Evolutionary conservation across 2,113 vertebrate genomes (phyloP), one percentile per base, ranked within the genome.

Genomic region (Oncorhynchus gorbuscha): DNA sequence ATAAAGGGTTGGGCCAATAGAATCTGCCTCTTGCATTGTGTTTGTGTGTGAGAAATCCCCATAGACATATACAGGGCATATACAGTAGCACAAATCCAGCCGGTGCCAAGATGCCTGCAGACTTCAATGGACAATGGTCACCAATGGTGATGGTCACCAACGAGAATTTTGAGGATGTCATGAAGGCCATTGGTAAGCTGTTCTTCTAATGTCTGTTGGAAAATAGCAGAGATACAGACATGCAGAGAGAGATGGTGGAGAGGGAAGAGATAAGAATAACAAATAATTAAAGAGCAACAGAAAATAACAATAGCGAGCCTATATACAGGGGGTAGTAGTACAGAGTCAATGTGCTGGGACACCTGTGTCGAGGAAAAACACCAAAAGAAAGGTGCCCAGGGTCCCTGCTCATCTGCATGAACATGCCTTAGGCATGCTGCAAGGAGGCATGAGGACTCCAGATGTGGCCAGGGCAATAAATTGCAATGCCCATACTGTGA

Each of bases 71-170:
- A 45, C 24, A 48, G 61, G 30, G 5, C 20, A 32, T 12, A 45
- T 11, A 20, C 20, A n/a, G 20, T 35, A 11, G 24, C 28, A 73
- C 8, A 11, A 26, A 64, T 18, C n/a, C 73, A 28, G 70, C 55
- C 76, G 18, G 35, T 77, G 35, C 76, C 85, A 89, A 84, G 80
- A 99, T 99, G 98, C 93, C 96, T 32, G 96, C 88, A 30, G 91
- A 99, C 81, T 98, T 94, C 88, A 98, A 92, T 86, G 98, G 98
- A 74, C 95, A 89, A 0, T 99, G 97, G 97, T n/a, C n/a, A n/a
- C n/a, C n/a, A n/a, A n/a, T n/a, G n/a, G 96, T 97, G 89, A 96
- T 99, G 96, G 92, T 94, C 82, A 91, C 58, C 79, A 99, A 96
- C 22, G 95, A 99, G 0, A 97, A 97, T 85, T 99, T 98, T 78